A percentile compares a stretch with the other conserved stretches of the same genome.
Evolutionary conservation across 2,113 vertebrate species (phyloP).

Genomic region (Gulo gulo): DNA sequence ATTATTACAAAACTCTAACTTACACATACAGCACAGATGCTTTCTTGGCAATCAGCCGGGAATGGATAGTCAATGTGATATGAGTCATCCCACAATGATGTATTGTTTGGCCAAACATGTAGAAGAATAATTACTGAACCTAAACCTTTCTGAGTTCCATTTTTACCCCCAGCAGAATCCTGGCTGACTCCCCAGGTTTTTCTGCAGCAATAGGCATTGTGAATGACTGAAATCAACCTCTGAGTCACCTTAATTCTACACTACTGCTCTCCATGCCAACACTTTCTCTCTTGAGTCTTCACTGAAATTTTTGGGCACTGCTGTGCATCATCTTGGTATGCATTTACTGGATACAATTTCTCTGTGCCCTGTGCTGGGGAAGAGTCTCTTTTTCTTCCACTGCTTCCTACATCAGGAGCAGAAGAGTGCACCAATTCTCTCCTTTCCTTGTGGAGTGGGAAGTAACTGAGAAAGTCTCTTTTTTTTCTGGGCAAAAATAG

Average conservation of each 20-base stretch:
- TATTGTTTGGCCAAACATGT: constrained; percentile 22
- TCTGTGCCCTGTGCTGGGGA: background rate
- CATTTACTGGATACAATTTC: background rate
- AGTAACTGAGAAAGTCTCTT: background rate
- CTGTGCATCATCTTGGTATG: accelerated
- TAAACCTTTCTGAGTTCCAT: constrained; percentile 22
- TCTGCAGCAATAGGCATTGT: background rate
- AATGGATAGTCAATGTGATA: background rate
- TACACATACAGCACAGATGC: background rate
- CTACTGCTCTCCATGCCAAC: accelerated
- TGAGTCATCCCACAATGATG: constrained; percentile 21
- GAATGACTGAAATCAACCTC: background rate
- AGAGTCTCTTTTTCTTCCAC: background rate
- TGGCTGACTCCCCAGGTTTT: background rate
- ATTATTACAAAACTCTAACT: constrained; percentile 8
- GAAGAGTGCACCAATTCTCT: accelerated
- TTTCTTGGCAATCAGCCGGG: constrained; percentile 13
- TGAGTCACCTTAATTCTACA: background rate
- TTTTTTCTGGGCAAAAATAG: background rate
- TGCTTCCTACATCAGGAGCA: background rate
- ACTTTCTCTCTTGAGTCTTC: background rate
- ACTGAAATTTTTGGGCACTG: background rate
- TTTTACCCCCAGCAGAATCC: background rate
- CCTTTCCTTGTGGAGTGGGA: background rate
- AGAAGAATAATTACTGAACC: constrained; percentile 11